Conservation (phyloP, 2,797 vertebrate species). For the Cirrhinus molitorella region DNA sequence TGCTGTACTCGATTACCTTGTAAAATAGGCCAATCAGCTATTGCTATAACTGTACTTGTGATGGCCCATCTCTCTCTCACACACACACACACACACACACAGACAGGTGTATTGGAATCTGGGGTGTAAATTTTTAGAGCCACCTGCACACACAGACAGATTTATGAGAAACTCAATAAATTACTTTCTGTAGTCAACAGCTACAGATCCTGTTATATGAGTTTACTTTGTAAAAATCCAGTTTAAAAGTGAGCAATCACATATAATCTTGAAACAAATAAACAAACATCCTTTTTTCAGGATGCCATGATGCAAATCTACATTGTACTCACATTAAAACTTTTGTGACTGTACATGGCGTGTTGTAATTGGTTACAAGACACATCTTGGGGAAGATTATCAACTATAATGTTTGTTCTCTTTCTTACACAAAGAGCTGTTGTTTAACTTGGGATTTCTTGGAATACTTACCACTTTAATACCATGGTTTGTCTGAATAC, state of each 20-base stretch:
- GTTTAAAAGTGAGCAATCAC: not conserved
- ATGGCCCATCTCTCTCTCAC: not conserved
- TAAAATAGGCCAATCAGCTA: not conserved
- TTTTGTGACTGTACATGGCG: not conserved
- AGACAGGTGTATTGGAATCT: constrained; percentile 14
- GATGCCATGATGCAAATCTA: not conserved
- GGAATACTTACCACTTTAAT: not conserved
- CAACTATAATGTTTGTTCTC: not conserved
- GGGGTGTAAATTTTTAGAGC: constrained; percentile 1
- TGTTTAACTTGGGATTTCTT: not conserved
- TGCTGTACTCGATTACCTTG: no score
- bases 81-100: not conserved
- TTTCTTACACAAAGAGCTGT: not conserved
- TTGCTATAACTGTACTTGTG: not conserved
- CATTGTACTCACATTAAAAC: not conserved
- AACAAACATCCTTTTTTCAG: no score
- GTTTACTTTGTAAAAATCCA: not conserved
- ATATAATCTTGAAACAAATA: not conserved
- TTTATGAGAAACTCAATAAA: not conserved
- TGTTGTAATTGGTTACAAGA: not conserved
- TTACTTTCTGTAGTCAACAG: not conserved
- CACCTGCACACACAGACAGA: not conserved
- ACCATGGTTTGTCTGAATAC: not conserved
- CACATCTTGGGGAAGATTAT: not conserved
- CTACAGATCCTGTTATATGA: not conserved